A percentile compares a stretch with the other conserved stretches of the same genome.
Evolutionary conservation across 2,113 vertebrate genomes (phyloP).

Genomic region (Salminus brasiliensis): DNA sequence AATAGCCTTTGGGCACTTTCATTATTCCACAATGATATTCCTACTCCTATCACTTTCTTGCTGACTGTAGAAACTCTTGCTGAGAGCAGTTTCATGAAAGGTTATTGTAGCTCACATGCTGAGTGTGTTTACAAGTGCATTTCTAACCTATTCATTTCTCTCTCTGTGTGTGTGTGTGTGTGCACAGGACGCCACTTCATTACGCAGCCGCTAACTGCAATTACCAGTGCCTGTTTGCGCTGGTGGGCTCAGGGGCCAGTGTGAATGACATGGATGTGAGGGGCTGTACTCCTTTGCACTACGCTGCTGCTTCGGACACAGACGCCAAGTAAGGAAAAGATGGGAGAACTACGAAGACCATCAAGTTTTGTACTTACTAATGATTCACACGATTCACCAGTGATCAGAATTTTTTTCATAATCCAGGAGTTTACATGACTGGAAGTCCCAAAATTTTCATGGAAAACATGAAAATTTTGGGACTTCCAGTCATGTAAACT

Average conservation of each 20-base stretch:
- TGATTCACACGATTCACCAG: too few relatives aligned
- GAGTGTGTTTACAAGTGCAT: not conserved
- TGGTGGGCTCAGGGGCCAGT: slow-evolving; percentile 97
- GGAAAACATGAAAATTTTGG: too few relatives aligned
- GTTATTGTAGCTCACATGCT: not conserved
- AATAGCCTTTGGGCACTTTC: not conserved
- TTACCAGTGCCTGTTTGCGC: slow-evolving; percentile 98
- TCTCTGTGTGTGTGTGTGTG: slow-evolving; percentile 18
- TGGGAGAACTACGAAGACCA: not conserved
- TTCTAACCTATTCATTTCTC: slow-evolving; percentile 8
- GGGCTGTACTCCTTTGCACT: slow-evolving; percentile 96
- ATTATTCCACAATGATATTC: too few relatives aligned
- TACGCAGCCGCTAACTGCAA: slow-evolving; percentile 99
- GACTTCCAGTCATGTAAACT: not conserved
- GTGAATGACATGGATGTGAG: slow-evolving; percentile 96
- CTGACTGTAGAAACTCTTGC: not conserved
- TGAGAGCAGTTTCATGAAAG: not conserved
- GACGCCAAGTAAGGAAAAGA: slow-evolving; percentile 89
- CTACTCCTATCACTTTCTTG: not conserved
- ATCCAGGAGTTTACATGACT: too few relatives aligned
- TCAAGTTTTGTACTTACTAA: too few relatives aligned
- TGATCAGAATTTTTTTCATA: too few relatives aligned
- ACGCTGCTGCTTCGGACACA: slow-evolving; percentile 95
- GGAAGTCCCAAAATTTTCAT: too few relatives aligned
- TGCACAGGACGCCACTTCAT: slow-evolving; percentile 91